A percentile compares a stretch with the other conserved stretches of the same genome.
phyloP scores from a whole-genome alignment of 2,888 invertebrate genomes.

The Brenthis hecate region DNA sequence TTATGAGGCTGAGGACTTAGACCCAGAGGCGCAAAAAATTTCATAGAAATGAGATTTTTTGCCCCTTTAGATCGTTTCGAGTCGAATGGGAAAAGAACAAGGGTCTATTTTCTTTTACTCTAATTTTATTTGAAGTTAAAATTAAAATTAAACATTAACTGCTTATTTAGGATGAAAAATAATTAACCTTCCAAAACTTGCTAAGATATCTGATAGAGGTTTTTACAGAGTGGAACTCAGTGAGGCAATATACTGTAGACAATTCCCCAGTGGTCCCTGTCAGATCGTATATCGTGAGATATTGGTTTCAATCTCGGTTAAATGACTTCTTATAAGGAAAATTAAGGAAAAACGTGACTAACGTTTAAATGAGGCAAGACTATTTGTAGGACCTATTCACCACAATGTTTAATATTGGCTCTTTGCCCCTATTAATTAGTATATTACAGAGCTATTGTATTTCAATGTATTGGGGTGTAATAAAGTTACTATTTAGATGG shows the following conservation, averaged over 20 bases:
- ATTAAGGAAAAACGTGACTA: constrained; percentile 26
- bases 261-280: constrained; percentile 30
- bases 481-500: too few relatives aligned
- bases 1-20: too few relatives aligned
- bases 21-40: too few relatives aligned
- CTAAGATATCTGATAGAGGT: neutral
- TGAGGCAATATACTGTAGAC: constrained; percentile 24
- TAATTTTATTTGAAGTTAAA: neutral
- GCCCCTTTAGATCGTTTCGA: too few relatives aligned
- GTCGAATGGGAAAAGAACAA: neutral
- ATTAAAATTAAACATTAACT: neutral
- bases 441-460: too few relatives aligned
- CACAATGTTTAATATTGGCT: too few relatives aligned
- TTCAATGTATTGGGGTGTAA: too few relatives aligned
- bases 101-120: neutral
- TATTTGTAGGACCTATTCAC: too few relatives aligned
- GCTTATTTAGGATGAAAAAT: neutral
- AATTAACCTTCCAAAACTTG: neutral
- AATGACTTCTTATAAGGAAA: constrained; percentile 25
- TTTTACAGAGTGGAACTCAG: constrained; percentile 15
- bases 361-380: constrained; percentile 9
- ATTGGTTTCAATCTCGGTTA: constrained; percentile 33
- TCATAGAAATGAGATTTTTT: too few relatives aligned
- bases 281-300: constrained; percentile 31
- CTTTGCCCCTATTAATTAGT: too few relatives aligned